Evolutionary conservation across 2,888 invertebrate species (phyloP).

Genomic region (Hirtodrosophila trivittata): DNA sequence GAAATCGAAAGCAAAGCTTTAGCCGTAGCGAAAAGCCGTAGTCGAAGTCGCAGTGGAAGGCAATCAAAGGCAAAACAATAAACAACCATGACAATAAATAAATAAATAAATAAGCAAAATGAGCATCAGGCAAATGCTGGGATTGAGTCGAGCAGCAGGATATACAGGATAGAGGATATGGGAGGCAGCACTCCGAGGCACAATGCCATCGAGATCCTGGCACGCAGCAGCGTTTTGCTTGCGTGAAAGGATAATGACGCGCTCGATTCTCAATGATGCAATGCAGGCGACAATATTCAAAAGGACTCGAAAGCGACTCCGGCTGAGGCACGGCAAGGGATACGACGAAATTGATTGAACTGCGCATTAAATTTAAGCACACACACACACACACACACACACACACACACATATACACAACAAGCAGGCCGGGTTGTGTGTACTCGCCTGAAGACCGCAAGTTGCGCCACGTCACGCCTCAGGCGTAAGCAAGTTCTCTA

Average conservation of each 20-base stretch:
- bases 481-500: slow-evolving; percentile 6
- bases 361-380: slow-evolving; percentile 63
- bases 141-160: slow-evolving; percentile 24
- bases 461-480: slow-evolving; percentile 28
- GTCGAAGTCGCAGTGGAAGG: slow-evolving; percentile 46
- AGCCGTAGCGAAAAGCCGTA: slow-evolving; percentile 10
- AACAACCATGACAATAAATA: slow-evolving; percentile 76
- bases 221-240: slow-evolving; percentile 42
- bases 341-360: slow-evolving; percentile 65
- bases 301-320: slow-evolving; percentile 30
- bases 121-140: slow-evolving; percentile 45
- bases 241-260: slow-evolving; percentile 70
- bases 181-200: neutral
- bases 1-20: neutral
- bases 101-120: slow-evolving; percentile 63
- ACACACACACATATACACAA: neutral
- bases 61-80: slow-evolving; percentile 74
- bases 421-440: slow-evolving; percentile 6
- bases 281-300: slow-evolving; percentile 61
- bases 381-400: neutral
- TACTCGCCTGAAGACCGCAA: slow-evolving; percentile 16
- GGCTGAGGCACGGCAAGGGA: slow-evolving; percentile 10
- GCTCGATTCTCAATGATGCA: slow-evolving; percentile 40
- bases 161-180: neutral
- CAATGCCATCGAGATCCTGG: slow-evolving; percentile 23